phyloP scores from a whole-genome alignment of 2,797 vertebrate genomes.

The Squalus acanthias region DNA sequence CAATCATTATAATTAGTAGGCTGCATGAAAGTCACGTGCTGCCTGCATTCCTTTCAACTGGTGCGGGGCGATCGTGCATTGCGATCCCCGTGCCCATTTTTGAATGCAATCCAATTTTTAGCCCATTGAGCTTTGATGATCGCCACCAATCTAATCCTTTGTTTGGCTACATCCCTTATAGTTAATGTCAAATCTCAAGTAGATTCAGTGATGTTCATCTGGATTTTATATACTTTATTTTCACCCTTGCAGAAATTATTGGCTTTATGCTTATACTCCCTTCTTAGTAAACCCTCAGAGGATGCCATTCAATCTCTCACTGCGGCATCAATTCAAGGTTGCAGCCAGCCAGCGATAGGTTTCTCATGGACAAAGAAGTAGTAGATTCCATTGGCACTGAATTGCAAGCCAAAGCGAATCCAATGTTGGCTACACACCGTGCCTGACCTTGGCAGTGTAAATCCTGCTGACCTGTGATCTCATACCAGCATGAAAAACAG shows the following conservation, averaged over 20 bases:
- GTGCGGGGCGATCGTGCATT: too few relatives aligned
- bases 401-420: neutral
- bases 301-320: neutral
- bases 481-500: neutral
- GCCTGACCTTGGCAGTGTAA: neutral
- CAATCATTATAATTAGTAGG: too few relatives aligned
- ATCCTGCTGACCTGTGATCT: neutral
- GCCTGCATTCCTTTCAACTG: too few relatives aligned
- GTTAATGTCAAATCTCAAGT: neutral
- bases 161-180: neutral
- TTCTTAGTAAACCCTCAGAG: constrained; percentile 1
- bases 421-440: neutral
- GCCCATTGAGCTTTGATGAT: neutral
- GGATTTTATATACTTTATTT: neutral
- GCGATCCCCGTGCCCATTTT: too few relatives aligned
- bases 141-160: neutral
- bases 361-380: constrained; percentile 14
- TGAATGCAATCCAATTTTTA: too few relatives aligned
- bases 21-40: too few relatives aligned
- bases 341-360: neutral
- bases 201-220: neutral
- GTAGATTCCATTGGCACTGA: neutral
- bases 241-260: neutral
- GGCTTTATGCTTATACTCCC: neutral
- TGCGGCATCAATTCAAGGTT: neutral